A percentile compares a stretch with the other conserved stretches of the same genome.
These are phyloP conservation scores for Allobates femoralis DNA, from an alignment of 2,797 vertebrate genomes.

Conservation along the genomic window DNA sequence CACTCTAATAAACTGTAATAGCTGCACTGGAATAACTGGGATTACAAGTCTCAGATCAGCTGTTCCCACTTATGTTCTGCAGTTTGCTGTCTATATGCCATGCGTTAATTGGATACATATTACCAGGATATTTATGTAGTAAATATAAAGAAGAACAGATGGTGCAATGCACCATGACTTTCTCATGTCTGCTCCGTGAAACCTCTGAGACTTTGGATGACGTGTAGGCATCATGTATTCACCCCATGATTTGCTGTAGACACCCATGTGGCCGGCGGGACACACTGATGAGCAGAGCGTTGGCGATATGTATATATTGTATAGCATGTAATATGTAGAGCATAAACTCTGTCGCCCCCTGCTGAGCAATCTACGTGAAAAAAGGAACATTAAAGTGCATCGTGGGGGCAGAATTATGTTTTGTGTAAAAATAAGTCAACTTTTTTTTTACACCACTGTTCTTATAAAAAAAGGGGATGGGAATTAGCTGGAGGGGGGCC, in stretches of 20 bases:
- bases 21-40: neutral
- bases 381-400: too few relatives aligned
- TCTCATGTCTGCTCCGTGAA: conserved; percentile 2
- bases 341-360: neutral
- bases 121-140: conserved; percentile 34
- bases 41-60: conserved; percentile 10
- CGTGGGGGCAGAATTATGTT: too few relatives aligned
- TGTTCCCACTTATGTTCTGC: conserved; percentile 36
- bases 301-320: neutral
- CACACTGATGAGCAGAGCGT: neutral
- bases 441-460: too few relatives aligned
- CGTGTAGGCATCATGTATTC: neutral
- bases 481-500: too few relatives aligned
- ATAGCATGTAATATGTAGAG: neutral
- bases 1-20: neutral
- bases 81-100: conserved; percentile 19
- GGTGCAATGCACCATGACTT: neutral
- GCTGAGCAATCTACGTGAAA: neutral
- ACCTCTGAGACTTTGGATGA: neutral
- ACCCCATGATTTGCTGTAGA: neutral
- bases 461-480: too few relatives aligned
- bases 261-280: neutral
- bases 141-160: conserved; percentile 27
- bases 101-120: conserved; percentile 17
- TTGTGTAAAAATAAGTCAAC: too few relatives aligned